Percentiles rank a stretch among this genome's conserved stretches.
phyloP scores from a whole-genome alignment of 37 sponge, comb jelly and placozoan species.

The Cliona cf. orientalis region DNA sequence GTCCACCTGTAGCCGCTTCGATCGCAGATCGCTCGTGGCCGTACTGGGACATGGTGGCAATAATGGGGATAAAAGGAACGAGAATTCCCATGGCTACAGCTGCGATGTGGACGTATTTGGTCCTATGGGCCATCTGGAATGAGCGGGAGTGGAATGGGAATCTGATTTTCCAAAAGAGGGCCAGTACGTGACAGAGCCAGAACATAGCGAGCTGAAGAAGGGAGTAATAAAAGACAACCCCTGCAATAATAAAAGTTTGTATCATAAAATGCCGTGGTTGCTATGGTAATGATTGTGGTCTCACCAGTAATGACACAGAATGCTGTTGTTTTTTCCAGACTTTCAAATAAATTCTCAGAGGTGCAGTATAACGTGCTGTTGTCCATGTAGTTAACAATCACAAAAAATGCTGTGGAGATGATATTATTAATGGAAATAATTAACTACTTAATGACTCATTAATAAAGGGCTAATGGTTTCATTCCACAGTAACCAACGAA shows the following conservation, averaged over 20 bases:
- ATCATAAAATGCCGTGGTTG: too few relatives aligned
- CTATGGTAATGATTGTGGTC: too few relatives aligned
- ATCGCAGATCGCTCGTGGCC: too few relatives aligned
- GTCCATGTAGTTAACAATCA: not conserved
- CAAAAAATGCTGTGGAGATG: not conserved
- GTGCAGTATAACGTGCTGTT: not conserved
- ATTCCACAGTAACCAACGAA: too few relatives aligned
- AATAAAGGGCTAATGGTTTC: too few relatives aligned
- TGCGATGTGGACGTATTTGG: constrained; percentile 42
- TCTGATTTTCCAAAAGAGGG: constrained; percentile 30
- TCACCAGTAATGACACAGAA: constrained; percentile 2
- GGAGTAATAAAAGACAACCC: constrained; percentile 22
- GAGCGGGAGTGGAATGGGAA: constrained; percentile 24
- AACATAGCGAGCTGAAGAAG: constrained; percentile 28
- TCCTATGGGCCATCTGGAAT: not conserved
- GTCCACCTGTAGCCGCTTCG: too few relatives aligned
- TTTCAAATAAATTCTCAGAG: not conserved
- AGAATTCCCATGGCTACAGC: constrained; percentile 27
- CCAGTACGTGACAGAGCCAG: constrained; percentile 31
- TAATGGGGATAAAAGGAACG: constrained; percentile 23
- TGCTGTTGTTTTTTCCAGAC: not conserved
- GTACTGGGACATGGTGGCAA: not conserved
- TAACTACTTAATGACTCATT: too few relatives aligned
- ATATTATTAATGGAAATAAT: too few relatives aligned
- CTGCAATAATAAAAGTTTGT: too few relatives aligned